Evolutionary conservation across 2,113 vertebrate genomes (phyloP), one percentile per base, ranked within the genome.

Genomic region (Dissostichus mawsoni): DNA sequence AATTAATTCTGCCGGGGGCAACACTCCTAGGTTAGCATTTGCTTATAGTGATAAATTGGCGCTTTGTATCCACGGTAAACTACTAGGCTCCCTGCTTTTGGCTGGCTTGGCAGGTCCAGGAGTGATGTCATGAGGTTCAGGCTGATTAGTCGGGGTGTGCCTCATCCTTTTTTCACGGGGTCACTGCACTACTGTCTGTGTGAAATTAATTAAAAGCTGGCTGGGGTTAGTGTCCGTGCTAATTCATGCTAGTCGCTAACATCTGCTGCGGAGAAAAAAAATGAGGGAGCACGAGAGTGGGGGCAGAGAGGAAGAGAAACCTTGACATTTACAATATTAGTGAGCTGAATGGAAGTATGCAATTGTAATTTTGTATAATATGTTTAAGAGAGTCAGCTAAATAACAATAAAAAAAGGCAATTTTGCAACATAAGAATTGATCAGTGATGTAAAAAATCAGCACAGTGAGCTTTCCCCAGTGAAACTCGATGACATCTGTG

Each of bases 1-100:
- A 95, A 95, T 95, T 95, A 94, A 95, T 94, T 94, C 90, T 92
- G 93, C 94, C 92, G 88, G 90, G 93, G 94, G 93, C 91, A 81
- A 88, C 83, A 92, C 93, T 94, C 92, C 90, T 83, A 94, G 94
- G 93, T 94, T 95, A 94, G 92, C 89, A 89, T 94, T 94, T 95
- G 93, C 93, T 95, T 94, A 94, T 91, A 91, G 92, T 95, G 94
- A 95, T 94, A 94, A 95, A 95, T 94, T 94, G 94, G 91, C 36
- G 85, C 93, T 94, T 94, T 94, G 93, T 94, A 91, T 91, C 90
- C 77, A 61, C 78, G 36, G 87, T 91, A 94, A 94, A 94, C 93
- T 90, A 91, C 84, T 83, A n/a, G 65, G 82, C 90, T 90, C 78
- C 80, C 82, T 80, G 69, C 69, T 89, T 91, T 91, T 80, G 87